Base-by-base conservation (phyloP, 2,888 invertebrate species). In the Agonopterix alstromeriana region DNA sequence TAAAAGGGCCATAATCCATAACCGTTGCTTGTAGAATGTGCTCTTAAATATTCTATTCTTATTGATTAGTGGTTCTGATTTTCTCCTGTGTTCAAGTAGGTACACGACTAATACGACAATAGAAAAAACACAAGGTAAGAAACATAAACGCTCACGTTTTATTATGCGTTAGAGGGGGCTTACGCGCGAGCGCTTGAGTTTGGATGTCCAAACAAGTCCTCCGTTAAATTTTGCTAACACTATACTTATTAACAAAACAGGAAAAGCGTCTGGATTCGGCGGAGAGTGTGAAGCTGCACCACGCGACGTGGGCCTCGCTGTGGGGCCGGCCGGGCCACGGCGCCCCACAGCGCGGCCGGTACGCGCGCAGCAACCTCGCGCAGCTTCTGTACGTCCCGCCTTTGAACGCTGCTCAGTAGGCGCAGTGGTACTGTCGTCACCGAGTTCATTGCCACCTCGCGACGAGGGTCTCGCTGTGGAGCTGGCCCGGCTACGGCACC, bases 261-360 rank as follows among this genome's bases (percentile, higher is more conserved):
- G 91, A 91, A 67, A 87, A 87, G 49, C 90, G 90, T 40, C 85
- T 80, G 8, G 80, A 89, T 53, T 95, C 95, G 40, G 90, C 91
- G 36, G 93, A 93, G 70, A 91, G 91, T 58, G 92, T 92, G 50
- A 89, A 90, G 46, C 89, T 89, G 55, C 95, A 96, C 72, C 94
- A 94, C 73, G 91, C 91, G 57, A 94, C 94, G 1, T 95, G 94
- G 92, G 91, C 92, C 45, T 90, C 91, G 8, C 89, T 94, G 60
- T 96, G 95, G 95, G 95, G 95, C 27, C 90, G 94, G 44, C 95
- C 95, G 0, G 95, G 95, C 0, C 93, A 94, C 64, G 88, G 88
- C 0, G 88, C 88, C 1, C 88, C 88, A 7, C 74, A 75, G 36
- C 92, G 84, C 0, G 94, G 88, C 36, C 72, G 79, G 12, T 85